These are phyloP conservation scores for Anarhynchus alexandrinus DNA, from an alignment of 2,113 vertebrate genomes.

Conservation along the genomic window DNA sequence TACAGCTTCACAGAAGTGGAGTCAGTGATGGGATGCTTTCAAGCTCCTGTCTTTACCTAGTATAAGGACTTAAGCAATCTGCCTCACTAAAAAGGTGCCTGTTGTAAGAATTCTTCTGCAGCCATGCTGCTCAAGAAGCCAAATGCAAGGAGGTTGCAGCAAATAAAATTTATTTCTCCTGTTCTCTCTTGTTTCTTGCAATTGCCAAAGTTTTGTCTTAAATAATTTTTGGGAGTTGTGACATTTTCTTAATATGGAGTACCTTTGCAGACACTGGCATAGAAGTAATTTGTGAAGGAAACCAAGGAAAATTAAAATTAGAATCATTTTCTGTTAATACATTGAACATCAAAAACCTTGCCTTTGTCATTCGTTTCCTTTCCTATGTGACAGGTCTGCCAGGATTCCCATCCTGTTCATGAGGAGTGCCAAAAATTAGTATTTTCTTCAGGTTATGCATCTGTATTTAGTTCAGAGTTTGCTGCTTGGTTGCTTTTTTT, in stretches of 20 bases:
- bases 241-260: not conserved
- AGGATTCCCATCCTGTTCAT: not conserved
- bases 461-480: not conserved
- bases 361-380: not conserved
- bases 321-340: not conserved
- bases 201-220: not conserved
- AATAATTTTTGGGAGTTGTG: not conserved
- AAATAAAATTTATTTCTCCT: not conserved
- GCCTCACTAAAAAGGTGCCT: not conserved
- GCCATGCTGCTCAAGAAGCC: not conserved
- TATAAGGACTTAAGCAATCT: not conserved
- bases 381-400: not conserved
- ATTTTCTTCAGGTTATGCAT: not conserved
- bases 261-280: not conserved
- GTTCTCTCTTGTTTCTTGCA: not conserved
- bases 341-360: not conserved
- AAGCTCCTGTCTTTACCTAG: too few relatives aligned
- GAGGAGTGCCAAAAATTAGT: not conserved
- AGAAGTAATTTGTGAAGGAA: not conserved
- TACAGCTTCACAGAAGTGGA: not conserved
- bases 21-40: not conserved
- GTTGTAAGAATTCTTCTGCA: not conserved
- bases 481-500: not conserved
- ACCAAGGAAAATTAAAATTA: not conserved
- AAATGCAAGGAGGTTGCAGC: not conserved